Base-by-base conservation (phyloP, 2,797 vertebrate species). In the Triplophysa bombifrons region DNA sequence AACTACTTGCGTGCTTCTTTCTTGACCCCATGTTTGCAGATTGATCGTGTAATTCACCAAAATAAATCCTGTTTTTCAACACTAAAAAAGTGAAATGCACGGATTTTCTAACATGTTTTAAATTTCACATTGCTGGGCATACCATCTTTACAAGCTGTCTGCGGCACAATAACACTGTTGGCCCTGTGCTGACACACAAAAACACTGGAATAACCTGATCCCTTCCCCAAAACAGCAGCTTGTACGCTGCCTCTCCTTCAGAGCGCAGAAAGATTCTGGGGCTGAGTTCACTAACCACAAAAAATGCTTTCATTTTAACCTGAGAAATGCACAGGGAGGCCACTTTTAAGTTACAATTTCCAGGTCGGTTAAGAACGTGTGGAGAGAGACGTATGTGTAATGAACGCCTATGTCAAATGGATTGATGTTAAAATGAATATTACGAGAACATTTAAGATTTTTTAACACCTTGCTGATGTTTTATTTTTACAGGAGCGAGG, bases 141-240 rank as follows among this genome's bases (percentile, higher is more conserved):
- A 13, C 70, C 84, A 86, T 84, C 87, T 86, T 84, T 44, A 85
- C 86, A 87, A 82, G 73, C 80, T 82, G 81, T 85, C 81, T 83
- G 67, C 75, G 41, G 85, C 84, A 2, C 58, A 86, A 82, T 80
- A 84, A 83, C 83, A 76, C 64, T 34, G 55, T 55, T 44, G 48
- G 76, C 72, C 71, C 74, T 10, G 74, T 76, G 87, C 85, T 84
- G 86, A 88, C 87, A 87, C 83, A 83, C 60, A 72, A 84, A 86
- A 87, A 86, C 75, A 64, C 56, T 8, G 3, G 66, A 19, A n/a
- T 70, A 60, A 76, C 80, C 82, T 63, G 58, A 72, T 76, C 68
- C 78, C 66, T 58, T 19, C 44, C 60, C 81, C 74, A 68, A 46
- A 76, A 53, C 81, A 77, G 81, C 83, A 80, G 72, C 83, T 81